A percentile compares a stretch with the other conserved stretches of the same genome.
These are phyloP conservation scores for Abramis brama DNA, from an alignment of 2,113 vertebrate species.

Conservation along the genomic window DNA sequence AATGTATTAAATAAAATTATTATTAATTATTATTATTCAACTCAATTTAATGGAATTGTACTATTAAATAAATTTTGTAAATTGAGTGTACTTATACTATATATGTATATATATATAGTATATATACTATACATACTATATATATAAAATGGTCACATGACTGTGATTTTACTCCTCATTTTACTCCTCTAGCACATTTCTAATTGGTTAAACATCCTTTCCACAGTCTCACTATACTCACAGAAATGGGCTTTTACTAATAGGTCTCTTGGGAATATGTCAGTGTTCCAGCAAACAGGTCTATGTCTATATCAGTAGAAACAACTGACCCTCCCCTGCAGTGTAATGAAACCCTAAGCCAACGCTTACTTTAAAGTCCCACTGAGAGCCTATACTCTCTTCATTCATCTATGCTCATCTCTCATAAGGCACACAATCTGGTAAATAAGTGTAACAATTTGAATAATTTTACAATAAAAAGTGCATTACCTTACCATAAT, in stretches of 20 bases:
- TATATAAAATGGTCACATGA: not conserved
- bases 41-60: too few relatives aligned
- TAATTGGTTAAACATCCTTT: slow-evolving; percentile 10
- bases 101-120: too few relatives aligned
- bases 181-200: not conserved
- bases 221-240: not conserved
- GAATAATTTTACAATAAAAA: not conserved
- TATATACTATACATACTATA: too few relatives aligned
- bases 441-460: not conserved
- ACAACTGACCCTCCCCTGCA: slow-evolving; percentile 36
- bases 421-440: not conserved
- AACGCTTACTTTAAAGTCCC: slow-evolving; percentile 23
- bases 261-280: slow-evolving; percentile 8
- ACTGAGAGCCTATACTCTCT: not conserved
- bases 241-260: slow-evolving; percentile 30
- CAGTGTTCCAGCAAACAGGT: slow-evolving; percentile 32
- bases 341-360: slow-evolving; percentile 25
- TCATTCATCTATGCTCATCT: not conserved
- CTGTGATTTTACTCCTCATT: slow-evolving; percentile 15
- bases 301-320: slow-evolving; percentile 30
- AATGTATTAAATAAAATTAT: too few relatives aligned
- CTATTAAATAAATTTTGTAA: too few relatives aligned
- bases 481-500: not conserved
- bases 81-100: too few relatives aligned
- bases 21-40: too few relatives aligned